phyloP scores from a whole-genome alignment of 2,888 invertebrate genomes.

The Saturnia japonica region DNA sequence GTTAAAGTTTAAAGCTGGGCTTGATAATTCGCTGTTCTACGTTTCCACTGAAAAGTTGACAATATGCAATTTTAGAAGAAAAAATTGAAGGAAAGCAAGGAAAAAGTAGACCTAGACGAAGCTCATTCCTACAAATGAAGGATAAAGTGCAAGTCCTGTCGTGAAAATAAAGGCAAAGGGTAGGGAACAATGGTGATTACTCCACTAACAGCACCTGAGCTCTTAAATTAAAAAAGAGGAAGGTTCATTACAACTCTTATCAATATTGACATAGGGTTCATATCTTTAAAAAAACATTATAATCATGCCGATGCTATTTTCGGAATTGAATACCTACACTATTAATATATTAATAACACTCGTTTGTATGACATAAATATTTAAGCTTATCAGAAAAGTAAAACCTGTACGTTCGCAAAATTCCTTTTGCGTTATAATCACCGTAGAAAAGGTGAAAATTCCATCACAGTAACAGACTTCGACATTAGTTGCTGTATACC shows the following conservation, averaged over 20 bases:
- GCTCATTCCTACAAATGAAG: no score
- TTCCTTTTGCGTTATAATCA: background rate
- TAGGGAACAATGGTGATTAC: no score
- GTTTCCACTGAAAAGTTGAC: background rate
- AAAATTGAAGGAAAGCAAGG: no score
- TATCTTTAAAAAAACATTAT: background rate
- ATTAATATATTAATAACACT: background rate
- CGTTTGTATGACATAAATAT: background rate
- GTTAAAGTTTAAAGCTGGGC: background rate
- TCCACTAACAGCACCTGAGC: no score
- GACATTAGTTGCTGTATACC: background rate
- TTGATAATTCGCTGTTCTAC: background rate
- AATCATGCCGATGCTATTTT: background rate
- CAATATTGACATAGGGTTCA: background rate
- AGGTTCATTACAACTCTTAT: background rate
- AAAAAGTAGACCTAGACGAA: no score
- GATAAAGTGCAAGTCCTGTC: no score
- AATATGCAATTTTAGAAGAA: no score
- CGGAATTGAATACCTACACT: background rate
- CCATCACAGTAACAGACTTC: no score
- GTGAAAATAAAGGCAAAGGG: no score
- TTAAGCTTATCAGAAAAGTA: background rate
- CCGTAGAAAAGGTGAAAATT: background rate
- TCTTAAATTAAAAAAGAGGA: no score
- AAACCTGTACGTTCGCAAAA: background rate